Base-by-base conservation (phyloP, 1,140 invertebrate species). In the Drosophila setifemur region DNA sequence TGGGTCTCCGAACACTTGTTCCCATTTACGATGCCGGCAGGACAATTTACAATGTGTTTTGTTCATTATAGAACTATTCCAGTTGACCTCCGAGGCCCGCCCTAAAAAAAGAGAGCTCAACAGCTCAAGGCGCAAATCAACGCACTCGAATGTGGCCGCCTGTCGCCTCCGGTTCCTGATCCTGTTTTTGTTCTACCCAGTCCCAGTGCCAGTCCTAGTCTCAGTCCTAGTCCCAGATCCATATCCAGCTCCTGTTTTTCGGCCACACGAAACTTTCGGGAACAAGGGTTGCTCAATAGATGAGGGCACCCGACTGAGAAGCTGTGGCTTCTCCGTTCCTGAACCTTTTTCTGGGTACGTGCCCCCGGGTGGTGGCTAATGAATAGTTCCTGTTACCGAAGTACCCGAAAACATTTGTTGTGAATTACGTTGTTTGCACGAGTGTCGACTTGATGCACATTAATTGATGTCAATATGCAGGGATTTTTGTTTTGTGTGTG, bases 381-480 rank as follows among this genome's bases (percentile, higher is more conserved):
- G 79, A 83, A 83, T 83, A 83, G 79, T 83, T 83, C 58, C 58
- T 78, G 79, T 63, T 66, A 31, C 52, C 35, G 48, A 66, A 42
- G 39, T 70, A 75, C 64, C 76, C 73, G 39, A 77, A 73, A 76
- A 82, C 79, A 88, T 88, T 88, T 88, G 66, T 89, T 88, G 79
- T 89, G 44, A 88, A 88, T 88, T 88, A 88, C 73, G 74, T 88
- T 88, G 86, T 88, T 88, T 88, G 76, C 66, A 66, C 66, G 70
- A 85, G 73, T 71, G 79, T 89, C 86, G 82, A 88, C 79, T 81
- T 88, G 86, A 58, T 78, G 82, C 81, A 70, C 72, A 86, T 88
- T 88, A 86, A 88, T 88, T 88, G 86, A 88, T 88, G 86, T 89
- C 81, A 88, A 88, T 88, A 88, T 77, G 75, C 77, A 89, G 77